Evolutionary conservation across 2,797 vertebrate species (phyloP).

Genomic region (Microctenopoma stevenorrisi): DNA sequence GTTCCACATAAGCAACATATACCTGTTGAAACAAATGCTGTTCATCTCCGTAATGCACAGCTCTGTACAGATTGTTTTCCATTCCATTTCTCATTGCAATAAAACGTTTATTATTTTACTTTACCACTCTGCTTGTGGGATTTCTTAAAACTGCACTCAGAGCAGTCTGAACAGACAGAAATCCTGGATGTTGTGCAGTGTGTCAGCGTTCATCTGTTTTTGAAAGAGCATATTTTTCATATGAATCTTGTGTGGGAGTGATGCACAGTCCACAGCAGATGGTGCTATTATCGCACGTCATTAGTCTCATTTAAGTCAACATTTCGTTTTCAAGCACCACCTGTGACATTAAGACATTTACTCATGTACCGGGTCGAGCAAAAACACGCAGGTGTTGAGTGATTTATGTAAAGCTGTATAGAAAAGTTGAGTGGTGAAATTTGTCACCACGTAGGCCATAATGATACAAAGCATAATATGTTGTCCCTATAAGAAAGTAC

Average conservation of each 20-base stretch:
- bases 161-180: not conserved
- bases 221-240: constrained; percentile 4
- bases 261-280: constrained; percentile 62
- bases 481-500: too few relatives aligned
- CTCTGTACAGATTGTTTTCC: constrained; percentile 2
- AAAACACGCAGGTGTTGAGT: not conserved
- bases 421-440: too few relatives aligned
- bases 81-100: constrained; percentile 23
- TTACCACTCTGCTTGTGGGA: not conserved
- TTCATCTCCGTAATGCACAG: constrained; percentile 17
- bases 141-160: not conserved
- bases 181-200: not conserved
- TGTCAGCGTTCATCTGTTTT: not conserved
- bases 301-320: not conserved
- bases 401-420: not conserved
- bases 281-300: constrained; percentile 56
- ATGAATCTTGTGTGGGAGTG: constrained; percentile 52
- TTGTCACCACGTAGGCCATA: not conserved
- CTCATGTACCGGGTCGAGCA: not conserved
- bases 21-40: constrained; percentile 2
- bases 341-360: not conserved
- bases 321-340: not conserved
- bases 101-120: constrained; percentile 33
- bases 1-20: constrained; percentile 16
- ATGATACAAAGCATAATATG: not conserved